Base-by-base conservation (phyloP, 2,113 vertebrate genomes). In the Nothoprocta perdicaria region DNA sequence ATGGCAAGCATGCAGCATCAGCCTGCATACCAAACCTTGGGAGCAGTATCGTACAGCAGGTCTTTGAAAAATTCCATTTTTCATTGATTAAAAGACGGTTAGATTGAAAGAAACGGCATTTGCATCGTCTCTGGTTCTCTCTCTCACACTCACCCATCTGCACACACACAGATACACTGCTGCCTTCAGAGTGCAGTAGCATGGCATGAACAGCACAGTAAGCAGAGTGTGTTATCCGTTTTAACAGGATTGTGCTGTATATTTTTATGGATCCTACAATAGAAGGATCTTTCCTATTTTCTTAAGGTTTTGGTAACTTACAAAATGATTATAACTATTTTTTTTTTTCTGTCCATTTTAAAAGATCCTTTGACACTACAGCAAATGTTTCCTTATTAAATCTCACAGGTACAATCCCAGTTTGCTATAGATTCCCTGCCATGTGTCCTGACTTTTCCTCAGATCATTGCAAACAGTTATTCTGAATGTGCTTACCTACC, bases 21-120 rank as follows among this genome's bases (percentile, higher is more conserved):
- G 73, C 75, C 81, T 63, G 73, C 67, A 55, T 89, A 57, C 63
- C 72, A 43, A 77, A 74, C 4, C 27, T 33, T 69, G 81, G 80
- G 76, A 93, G 71, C 8, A 60, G 78, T 31, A 60, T 52, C 86
- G 35, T 10, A 2, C 1, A 3, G 67, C 60, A 84, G 58, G 58
- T 63, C 84, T 87, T 89, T 80, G 68, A 67, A 38, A 38, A 57
- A 89, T 93, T 93, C 83, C 18, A 11, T 80, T 90, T 96, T 82
- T 77, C 55, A 19, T 87, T 92, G 72, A 84, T 82, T 90, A 83
- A 80, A 82, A 82, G 26, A 46, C 43, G 74, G 55, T 29, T 24
- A 67, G 75, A 74, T 71, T 67, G 81, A 50, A 92, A 83, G 67
- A 43, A 82, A 33, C 46, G 90, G 35, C 4, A 1, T 79, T 86